These are phyloP conservation scores for Carcinoscorpius rotundicauda DNA, from an alignment of 1,140 invertebrate species.

Conservation along the genomic window DNA sequence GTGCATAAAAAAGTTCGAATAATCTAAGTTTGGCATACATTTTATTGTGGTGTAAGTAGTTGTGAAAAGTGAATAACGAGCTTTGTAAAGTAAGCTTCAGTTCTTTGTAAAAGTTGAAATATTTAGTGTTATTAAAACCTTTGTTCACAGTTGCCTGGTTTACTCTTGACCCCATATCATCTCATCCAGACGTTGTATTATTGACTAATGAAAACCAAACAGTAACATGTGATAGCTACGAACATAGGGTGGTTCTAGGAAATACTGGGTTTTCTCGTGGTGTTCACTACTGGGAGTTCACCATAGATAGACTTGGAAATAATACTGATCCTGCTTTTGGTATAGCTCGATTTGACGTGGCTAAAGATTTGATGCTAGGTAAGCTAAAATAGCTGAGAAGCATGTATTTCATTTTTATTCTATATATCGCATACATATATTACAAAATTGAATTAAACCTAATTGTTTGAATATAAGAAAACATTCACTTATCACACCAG, in stretches of 20 bases:
- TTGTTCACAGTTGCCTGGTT: slow-evolving; percentile 83
- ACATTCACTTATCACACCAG: too few relatives aligned
- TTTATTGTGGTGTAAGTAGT: too few relatives aligned
- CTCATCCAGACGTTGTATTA: slow-evolving; percentile 50
- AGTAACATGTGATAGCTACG: slow-evolving; percentile 79
- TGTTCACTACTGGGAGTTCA: slow-evolving; percentile 92
- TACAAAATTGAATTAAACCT: too few relatives aligned
- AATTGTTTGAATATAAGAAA: too few relatives aligned
- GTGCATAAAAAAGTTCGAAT: too few relatives aligned
- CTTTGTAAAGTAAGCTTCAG: too few relatives aligned
- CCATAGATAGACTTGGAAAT: slow-evolving; percentile 82
- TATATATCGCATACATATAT: too few relatives aligned
- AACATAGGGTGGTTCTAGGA: slow-evolving; percentile 82
- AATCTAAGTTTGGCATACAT: too few relatives aligned
- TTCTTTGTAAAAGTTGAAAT: too few relatives aligned
- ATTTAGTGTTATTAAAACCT: too few relatives aligned
- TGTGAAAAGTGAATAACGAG: too few relatives aligned
- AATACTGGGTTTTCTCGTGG: slow-evolving; percentile 88
- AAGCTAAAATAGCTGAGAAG: slow-evolving; percentile 23
- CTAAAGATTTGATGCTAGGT: slow-evolving; percentile 91
- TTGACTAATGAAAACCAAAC: slow-evolving; percentile 76
- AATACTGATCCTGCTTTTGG: slow-evolving; percentile 93
- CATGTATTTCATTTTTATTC: too few relatives aligned
- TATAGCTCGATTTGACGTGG: slow-evolving; percentile 78
- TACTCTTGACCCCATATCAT: slow-evolving; percentile 62